phyloP scores from a whole-genome alignment of 30 jellyfish, hydroid and myxozoan species.

The Aurelia coerulea region DNA sequence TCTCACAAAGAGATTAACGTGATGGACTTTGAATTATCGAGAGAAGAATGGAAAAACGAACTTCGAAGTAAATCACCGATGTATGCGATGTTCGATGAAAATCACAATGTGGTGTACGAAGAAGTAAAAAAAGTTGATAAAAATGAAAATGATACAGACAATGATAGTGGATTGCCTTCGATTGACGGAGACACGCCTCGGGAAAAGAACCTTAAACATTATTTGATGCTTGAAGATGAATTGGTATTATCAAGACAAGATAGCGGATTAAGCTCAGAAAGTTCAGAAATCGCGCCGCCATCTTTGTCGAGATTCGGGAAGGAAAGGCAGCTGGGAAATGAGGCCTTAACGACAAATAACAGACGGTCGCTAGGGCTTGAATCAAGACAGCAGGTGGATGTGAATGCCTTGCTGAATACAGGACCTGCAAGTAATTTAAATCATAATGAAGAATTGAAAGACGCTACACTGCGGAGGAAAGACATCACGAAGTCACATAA shows the following conservation, averaged over 20 bases:
- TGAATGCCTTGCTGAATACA: background rate
- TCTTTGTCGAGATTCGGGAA: constrained; percentile 5
- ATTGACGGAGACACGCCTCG: constrained; percentile 67
- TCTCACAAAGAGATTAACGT: too few species aligned
- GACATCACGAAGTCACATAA: too few species aligned
- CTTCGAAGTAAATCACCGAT: constrained; percentile 55
- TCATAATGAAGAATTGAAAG: background rate
- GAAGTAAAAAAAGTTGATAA: constrained; percentile 23
- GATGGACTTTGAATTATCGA: constrained; percentile 37
- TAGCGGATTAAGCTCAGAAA: constrained; percentile 65
- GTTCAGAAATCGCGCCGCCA: constrained; percentile 51
- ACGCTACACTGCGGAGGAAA: too few species aligned
- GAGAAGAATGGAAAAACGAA: constrained; percentile 54
- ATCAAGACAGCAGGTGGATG: constrained; percentile 39
- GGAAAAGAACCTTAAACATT: constrained; percentile 2
- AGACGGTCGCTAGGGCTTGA: constrained; percentile 51
- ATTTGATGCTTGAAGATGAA: constrained; percentile 5
- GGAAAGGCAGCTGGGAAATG: constrained; percentile 5
- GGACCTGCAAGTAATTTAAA: constrained; percentile 14
- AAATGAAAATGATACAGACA: constrained; percentile 52
- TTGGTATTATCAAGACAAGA: constrained; percentile 32
- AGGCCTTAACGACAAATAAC: constrained; percentile 60
- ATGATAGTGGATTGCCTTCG: constrained; percentile 74
- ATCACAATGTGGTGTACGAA: background rate
- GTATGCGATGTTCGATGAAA: constrained; percentile 52